phyloP scores from a whole-genome alignment of 2,888 invertebrate species.

The Lottia gigantea region DNA sequence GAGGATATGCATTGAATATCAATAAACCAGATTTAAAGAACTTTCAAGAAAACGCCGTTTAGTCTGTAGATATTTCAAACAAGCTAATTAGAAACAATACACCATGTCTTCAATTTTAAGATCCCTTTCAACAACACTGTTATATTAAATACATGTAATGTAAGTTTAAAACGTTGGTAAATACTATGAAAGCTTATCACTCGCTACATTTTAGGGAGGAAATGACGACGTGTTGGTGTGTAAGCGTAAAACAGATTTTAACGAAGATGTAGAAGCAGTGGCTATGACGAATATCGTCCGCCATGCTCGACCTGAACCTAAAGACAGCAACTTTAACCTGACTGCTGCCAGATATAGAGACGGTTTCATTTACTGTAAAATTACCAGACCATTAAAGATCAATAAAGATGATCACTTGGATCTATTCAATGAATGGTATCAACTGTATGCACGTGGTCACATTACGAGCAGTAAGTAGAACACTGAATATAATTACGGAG shows the following conservation, averaged over 20 bases:
- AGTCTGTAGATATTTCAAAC: too few relatives aligned
- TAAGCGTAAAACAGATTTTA: conserved; percentile 23
- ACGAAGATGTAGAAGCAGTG: conserved; percentile 19
- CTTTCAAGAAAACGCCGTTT: too few relatives aligned
- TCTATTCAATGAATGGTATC: conserved; percentile 40
- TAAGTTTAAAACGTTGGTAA: too few relatives aligned
- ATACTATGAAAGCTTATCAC: too few relatives aligned
- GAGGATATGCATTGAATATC: too few relatives aligned
- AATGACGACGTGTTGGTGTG: conserved; percentile 36
- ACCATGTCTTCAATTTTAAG: too few relatives aligned
- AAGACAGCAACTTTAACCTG: conserved; percentile 26
- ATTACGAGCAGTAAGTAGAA: conserved; percentile 34
- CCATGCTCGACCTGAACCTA: conserved; percentile 26
- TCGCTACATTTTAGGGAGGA: conserved; percentile 26
- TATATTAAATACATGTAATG: too few relatives aligned
- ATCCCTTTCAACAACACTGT: too few relatives aligned
- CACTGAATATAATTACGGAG: background rate
- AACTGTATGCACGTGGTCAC: conserved; percentile 36
- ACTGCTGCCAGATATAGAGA: conserved; percentile 21
- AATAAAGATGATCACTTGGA: conserved; percentile 26
- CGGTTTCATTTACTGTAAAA: conserved; percentile 36
- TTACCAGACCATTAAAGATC: conserved; percentile 27
- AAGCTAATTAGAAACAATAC: too few relatives aligned
- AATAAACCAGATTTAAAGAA: too few relatives aligned
- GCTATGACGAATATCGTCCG: conserved; percentile 25